Percentiles rank a stretch among this genome's conserved stretches.
These are phyloP conservation scores for Sapajus apella DNA, from an alignment of 2,113 vertebrate genomes.

Conservation along the genomic window DNA sequence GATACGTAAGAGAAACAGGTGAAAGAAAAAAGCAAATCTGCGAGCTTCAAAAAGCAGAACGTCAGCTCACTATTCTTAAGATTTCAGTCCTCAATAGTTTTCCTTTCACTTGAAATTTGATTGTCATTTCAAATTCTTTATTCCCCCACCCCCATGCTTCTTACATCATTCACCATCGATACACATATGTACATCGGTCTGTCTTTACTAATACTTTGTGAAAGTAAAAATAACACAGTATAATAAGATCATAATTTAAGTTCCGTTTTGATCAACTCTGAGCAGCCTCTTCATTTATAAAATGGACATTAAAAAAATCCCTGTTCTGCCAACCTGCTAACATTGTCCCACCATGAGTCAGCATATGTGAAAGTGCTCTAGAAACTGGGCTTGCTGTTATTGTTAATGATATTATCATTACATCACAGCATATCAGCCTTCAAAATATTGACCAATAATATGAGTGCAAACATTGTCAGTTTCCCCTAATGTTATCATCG, in stretches of 20 bases:
- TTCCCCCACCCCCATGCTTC: accelerated
- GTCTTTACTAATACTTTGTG: not conserved
- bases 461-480: not conserved
- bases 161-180: not conserved
- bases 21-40: not conserved
- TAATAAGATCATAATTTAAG: not conserved
- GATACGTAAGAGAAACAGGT: not conserved
- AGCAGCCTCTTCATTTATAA: not conserved
- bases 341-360: not conserved
- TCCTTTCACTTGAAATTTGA: not conserved
- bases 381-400: not conserved
- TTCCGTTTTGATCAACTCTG: not conserved
- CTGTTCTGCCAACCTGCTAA: no score
- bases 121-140: not conserved
- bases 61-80: not conserved
- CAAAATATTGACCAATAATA: not conserved
- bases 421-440: not conserved
- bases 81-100: not conserved
- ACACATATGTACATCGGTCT: not conserved
- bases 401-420: not conserved
- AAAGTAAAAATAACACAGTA: not conserved
- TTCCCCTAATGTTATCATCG: not conserved
- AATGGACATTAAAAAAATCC: not conserved
- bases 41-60: not conserved
- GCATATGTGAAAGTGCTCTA: not conserved